These are phyloP conservation scores for Zaprionus africanus DNA, from an alignment of 1,140 invertebrate genomes.

Conservation along the genomic window DNA sequence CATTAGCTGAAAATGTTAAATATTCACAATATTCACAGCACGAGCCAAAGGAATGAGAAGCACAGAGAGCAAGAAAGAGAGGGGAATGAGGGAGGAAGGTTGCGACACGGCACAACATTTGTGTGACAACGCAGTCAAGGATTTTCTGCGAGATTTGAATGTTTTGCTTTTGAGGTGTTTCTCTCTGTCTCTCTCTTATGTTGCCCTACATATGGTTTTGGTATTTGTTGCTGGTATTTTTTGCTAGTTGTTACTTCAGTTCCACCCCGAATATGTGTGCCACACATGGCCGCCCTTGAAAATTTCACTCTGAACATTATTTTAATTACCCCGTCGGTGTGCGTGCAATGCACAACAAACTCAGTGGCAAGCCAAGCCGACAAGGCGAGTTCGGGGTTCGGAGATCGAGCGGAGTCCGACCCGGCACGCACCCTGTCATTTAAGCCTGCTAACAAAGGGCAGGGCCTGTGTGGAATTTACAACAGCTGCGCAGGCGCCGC, in stretches of 20 bases:
- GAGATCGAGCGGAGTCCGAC: slow-evolving; percentile 7
- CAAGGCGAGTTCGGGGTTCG: slow-evolving; percentile 10
- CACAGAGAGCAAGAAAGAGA: background rate
- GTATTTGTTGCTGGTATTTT: slow-evolving; percentile 12
- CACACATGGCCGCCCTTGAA: slow-evolving; percentile 78
- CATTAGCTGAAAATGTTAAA: slow-evolving; percentile 69
- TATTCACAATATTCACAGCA: slow-evolving; percentile 49
- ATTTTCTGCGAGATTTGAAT: slow-evolving; percentile 60
- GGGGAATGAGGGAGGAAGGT: background rate
- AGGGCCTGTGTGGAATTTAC: slow-evolving; percentile 31
- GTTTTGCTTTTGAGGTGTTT: background rate
- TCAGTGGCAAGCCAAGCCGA: slow-evolving; percentile 2
- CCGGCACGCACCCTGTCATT: slow-evolving; percentile 73
- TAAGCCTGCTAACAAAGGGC: slow-evolving; percentile 43
- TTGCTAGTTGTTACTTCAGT: slow-evolving; percentile 28
- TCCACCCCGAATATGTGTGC: slow-evolving; percentile 68
- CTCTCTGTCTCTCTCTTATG: slow-evolving; percentile 42
- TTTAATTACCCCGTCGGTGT: slow-evolving; percentile 68
- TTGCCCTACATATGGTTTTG: slow-evolving; percentile 57
- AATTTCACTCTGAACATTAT: slow-evolving; percentile 73
- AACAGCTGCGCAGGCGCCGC: slow-evolving; percentile 77
- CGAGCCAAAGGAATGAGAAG: background rate
- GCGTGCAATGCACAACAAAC: slow-evolving; percentile 2
- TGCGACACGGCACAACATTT: background rate
- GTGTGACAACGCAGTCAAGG: slow-evolving; percentile 56